Evolutionary conservation across 2,888 invertebrate species (phyloP).

Genomic region (Lathronympha strigana): DNA sequence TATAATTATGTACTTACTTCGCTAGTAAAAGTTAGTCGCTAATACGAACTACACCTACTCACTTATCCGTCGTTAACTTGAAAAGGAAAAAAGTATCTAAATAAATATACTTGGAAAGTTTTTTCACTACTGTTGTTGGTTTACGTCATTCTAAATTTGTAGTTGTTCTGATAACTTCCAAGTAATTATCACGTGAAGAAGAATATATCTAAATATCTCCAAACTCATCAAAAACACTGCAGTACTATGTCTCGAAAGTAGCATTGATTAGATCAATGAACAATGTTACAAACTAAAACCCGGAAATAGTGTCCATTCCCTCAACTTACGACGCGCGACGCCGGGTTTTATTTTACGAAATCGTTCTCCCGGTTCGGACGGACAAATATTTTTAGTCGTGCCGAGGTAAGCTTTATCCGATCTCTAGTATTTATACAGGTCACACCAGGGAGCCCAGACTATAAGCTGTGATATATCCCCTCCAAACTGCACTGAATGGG

Average conservation of each 20-base stretch:
- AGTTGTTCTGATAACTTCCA: too few relatives aligned
- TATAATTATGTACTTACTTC: too few relatives aligned
- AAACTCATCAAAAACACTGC: too few relatives aligned
- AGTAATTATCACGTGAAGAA: background rate
- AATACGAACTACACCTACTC: too few relatives aligned
- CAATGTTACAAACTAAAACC: background rate
- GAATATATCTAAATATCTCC: too few relatives aligned
- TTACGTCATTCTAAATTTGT: too few relatives aligned
- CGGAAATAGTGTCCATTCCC: conserved; percentile 17
- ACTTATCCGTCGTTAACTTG: too few relatives aligned
- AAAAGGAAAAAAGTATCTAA: too few relatives aligned
- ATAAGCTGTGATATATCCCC: conserved; percentile 58
- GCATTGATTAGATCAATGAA: background rate
- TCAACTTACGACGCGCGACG: conserved; percentile 6
- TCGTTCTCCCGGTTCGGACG: conserved; percentile 47
- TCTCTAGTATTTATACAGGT: conserved; percentile 49
- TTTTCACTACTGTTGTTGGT: too few relatives aligned
- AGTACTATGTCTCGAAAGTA: too few relatives aligned
- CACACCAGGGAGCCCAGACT: conserved; percentile 51
- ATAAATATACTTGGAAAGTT: too few relatives aligned
- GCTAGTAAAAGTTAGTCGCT: too few relatives aligned
- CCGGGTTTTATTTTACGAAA: conserved; percentile 44
- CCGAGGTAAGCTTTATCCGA: conserved; percentile 53
- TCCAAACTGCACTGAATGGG: conserved; percentile 54
- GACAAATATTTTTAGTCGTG: conserved; percentile 53